Conservation (phyloP, 2,113 vertebrate genomes). For the Antechinus flavipes region DNA sequence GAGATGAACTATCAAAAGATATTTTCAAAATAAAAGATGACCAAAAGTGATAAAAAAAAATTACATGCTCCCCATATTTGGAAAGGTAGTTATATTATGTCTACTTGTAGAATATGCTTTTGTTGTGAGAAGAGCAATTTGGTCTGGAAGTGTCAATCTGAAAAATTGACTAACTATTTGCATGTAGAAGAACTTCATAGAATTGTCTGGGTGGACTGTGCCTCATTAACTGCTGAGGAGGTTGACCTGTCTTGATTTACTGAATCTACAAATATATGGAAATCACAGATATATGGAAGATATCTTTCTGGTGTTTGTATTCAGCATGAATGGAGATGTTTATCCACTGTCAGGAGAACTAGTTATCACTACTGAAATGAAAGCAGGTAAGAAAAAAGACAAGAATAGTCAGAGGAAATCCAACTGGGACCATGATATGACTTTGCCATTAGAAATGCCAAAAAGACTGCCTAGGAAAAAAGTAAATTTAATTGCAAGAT, state of each 20-base stretch:
- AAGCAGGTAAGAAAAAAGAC: conserved; percentile 92
- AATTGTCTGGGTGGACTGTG: conserved; percentile 88
- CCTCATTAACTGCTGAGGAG: conserved; percentile 88
- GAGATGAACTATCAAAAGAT: conserved; percentile 31
- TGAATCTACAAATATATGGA: conserved; percentile 87
- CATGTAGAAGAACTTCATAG: conserved; percentile 90
- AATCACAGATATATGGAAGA: conserved; percentile 90
- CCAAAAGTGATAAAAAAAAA: conserved; percentile 91
- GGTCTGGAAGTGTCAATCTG: conserved; percentile 88
- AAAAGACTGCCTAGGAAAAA: conserved; percentile 84
- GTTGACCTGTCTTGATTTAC: conserved; percentile 89
- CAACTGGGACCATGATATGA: conserved; percentile 95
- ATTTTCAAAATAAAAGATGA: conserved; percentile 81
- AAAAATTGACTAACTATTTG: conserved; percentile 88
- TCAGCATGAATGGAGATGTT: conserved; percentile 93
- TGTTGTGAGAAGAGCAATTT: conserved; percentile 87
- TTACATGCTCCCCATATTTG: conserved; percentile 88
- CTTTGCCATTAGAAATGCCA: conserved; percentile 93
- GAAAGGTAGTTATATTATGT: conserved; percentile 92
- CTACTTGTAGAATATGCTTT: conserved; percentile 89
- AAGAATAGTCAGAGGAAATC: conserved; percentile 95
- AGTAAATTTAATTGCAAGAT: conserved; percentile 94
- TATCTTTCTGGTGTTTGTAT: conserved; percentile 94
- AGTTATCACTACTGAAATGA: conserved; percentile 89
- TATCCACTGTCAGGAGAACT: conserved; percentile 93